Conservation (phyloP, 2,113 vertebrate genomes). For the Otocyon megalotis region DNA sequence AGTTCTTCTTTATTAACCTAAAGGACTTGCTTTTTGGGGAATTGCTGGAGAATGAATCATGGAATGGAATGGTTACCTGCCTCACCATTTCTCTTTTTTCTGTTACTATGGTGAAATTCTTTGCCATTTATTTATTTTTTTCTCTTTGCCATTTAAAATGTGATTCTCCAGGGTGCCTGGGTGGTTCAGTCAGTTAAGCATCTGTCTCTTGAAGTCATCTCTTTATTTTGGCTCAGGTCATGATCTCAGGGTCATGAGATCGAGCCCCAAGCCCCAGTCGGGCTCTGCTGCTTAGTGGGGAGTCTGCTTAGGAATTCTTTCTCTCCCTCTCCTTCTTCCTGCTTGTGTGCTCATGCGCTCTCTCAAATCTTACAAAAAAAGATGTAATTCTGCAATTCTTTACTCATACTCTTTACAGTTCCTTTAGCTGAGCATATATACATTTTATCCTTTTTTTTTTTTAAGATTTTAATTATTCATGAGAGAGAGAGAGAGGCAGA, state of each 20-base stretch:
- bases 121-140: background rate
- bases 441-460: background rate
- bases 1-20: conserved; percentile 27
- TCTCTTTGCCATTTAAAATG: background rate
- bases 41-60: background rate
- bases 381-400: background rate
- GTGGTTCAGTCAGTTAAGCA: background rate
- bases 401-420: background rate
- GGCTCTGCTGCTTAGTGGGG: background rate
- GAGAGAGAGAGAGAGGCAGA: no score
- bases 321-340: background rate
- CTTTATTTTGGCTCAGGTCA: background rate
- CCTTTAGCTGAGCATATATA: background rate
- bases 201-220: background rate
- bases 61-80: background rate
- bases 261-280: no score
- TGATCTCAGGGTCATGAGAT: background rate
- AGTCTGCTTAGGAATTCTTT: background rate
- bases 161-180: background rate
- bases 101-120: background rate
- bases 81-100: conserved; percentile 10
- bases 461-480: no score
- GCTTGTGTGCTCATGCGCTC: background rate
- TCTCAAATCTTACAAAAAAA: background rate
- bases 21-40: conserved; percentile 57